A percentile compares a stretch with the other conserved stretches of the same genome.
Evolutionary conservation across 2,113 vertebrate genomes (phyloP).

Genomic region (Tiliqua scincoides): DNA sequence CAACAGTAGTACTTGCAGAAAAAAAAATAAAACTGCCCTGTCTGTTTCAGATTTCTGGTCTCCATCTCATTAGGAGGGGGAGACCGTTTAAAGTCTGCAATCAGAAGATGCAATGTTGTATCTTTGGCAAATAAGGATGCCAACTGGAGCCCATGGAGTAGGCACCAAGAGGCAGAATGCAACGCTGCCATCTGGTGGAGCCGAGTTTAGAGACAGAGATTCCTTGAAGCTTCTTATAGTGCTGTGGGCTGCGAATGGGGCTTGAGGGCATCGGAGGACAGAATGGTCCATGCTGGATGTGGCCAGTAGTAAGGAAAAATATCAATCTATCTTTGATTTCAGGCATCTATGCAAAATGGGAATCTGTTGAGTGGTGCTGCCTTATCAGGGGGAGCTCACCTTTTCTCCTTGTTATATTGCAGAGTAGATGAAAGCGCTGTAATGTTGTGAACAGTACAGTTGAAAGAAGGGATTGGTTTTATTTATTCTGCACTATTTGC

Average conservation of each 20-base stretch:
- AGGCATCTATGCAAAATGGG: neutral
- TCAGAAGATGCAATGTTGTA: accelerated
- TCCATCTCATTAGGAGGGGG: neutral
- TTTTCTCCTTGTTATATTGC: neutral
- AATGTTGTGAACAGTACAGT: neutral
- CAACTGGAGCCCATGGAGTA: neutral
- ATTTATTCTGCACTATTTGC: no score
- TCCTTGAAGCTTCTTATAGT: neutral
- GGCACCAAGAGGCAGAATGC: neutral
- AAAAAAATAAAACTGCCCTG: neutral
- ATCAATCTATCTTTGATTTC: neutral
- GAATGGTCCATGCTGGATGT: no score
- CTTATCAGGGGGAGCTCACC: neutral
- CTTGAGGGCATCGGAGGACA: neutral
- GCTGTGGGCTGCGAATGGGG: neutral
- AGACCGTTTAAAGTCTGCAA: neutral
- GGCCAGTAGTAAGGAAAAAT: neutral
- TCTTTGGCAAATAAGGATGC: neutral
- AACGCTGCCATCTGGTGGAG: neutral
- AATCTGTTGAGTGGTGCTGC: neutral
- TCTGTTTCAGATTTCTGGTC: neutral
- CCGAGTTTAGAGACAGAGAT: accelerated
- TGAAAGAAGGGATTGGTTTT: neutral
- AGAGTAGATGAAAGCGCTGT: neutral
- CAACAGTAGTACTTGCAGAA: neutral